A percentile compares a stretch with the other conserved stretches of the same genome.
These are phyloP conservation scores for Amblyjoppa fuscipennis DNA, from an alignment of 2,888 invertebrate species.

Conservation along the genomic window DNA sequence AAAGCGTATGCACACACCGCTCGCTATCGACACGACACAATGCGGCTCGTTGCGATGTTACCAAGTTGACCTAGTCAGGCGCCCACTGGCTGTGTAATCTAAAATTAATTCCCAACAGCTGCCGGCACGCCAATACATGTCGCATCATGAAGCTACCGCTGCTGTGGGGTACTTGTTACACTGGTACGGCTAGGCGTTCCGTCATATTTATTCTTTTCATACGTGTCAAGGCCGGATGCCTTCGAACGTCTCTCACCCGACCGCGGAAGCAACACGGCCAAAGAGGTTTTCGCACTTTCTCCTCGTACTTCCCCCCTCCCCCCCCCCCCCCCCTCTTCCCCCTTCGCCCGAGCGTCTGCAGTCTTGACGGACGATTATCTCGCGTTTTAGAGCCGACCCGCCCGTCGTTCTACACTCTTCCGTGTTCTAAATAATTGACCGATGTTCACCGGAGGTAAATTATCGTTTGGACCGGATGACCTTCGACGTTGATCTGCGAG, in stretches of 20 bases:
- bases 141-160: conserved; percentile 49
- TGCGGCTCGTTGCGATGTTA: conserved; percentile 64
- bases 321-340: neutral
- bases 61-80: conserved; percentile 79
- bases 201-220: conserved; percentile 67
- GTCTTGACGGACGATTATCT: neutral
- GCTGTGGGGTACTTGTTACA: conserved; percentile 27
- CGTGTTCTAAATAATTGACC: too few relatives aligned
- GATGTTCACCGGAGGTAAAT: too few relatives aligned
- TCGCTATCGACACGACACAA: conserved; percentile 56
- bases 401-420: too few relatives aligned
- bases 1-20: conserved; percentile 19
- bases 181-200: conserved; percentile 41
- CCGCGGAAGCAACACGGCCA: conserved; percentile 52
- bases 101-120: conserved; percentile 84
- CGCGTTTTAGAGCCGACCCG: neutral
- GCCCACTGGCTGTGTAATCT: conserved; percentile 80
- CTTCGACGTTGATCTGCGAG: too few relatives aligned
- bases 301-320: conserved; percentile 1
- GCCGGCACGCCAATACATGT: conserved; percentile 70
- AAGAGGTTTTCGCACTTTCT: conserved; percentile 31
- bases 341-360: neutral
- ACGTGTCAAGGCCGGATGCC: conserved; percentile 68
- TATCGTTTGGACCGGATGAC: too few relatives aligned
- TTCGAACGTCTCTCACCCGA: conserved; percentile 31